Evolutionary conservation across 2,113 vertebrate species (phyloP).

Genomic region (Chunga burmeisteri): DNA sequence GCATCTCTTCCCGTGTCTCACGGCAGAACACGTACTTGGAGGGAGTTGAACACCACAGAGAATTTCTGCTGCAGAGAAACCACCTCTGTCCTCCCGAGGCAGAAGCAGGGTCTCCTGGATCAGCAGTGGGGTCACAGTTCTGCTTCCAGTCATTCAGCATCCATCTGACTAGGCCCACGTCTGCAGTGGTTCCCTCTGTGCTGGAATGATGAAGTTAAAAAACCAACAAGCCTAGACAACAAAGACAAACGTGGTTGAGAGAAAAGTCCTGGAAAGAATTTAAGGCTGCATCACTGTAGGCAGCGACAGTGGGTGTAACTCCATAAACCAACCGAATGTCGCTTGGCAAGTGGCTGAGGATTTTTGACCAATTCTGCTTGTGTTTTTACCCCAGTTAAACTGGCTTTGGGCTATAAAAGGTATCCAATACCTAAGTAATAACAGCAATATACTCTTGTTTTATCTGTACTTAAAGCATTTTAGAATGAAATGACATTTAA

Average conservation of each 20-base stretch:
- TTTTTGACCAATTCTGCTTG: not conserved
- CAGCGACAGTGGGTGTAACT: rapidly evolving
- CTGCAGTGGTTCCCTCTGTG: rapidly evolving
- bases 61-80: not conserved
- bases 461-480: not conserved
- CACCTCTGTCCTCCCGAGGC: not conserved
- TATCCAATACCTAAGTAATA: too few relatives aligned
- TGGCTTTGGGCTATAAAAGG: not conserved
- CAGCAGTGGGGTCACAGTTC: rapidly evolving
- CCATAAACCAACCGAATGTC: not conserved
- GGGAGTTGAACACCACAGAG: not conserved
- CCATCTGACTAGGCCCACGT: not conserved
- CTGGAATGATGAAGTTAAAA: not conserved
- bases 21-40: not conserved
- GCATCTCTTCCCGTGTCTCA: not conserved
- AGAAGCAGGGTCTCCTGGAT: not conserved
- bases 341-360: not conserved
- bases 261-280: not conserved
- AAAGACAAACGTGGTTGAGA: not conserved
- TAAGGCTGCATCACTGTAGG: not conserved
- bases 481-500: not conserved
- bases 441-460: not conserved
- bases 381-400: not conserved
- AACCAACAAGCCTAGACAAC: rapidly evolving
- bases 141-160: not conserved